Conservation (phyloP, 2,888 invertebrate genomes). For the Euphydryas editha region DNA sequence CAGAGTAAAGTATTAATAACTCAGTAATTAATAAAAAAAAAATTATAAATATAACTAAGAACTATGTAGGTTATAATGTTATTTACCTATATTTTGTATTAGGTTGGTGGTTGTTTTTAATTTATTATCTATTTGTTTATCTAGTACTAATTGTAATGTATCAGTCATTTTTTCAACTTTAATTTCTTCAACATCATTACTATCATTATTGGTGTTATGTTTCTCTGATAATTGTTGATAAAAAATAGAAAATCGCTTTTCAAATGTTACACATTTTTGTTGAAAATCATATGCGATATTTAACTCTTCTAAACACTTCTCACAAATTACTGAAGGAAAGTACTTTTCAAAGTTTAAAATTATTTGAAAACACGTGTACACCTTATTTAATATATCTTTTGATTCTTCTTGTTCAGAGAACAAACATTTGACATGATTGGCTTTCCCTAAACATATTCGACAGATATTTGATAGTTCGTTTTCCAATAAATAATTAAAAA, state of each 20-base stretch:
- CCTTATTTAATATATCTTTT: slow-evolving; percentile 56
- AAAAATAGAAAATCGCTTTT: slow-evolving; percentile 54
- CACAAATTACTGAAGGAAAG: slow-evolving; percentile 63
- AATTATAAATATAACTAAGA: no score
- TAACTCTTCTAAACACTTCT: slow-evolving; percentile 59
- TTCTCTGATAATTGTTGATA: slow-evolving; percentile 36
- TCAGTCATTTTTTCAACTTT: slow-evolving; percentile 23
- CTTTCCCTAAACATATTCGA: slow-evolving; percentile 60
- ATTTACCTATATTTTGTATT: background rate
- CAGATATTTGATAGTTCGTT: slow-evolving; percentile 48
- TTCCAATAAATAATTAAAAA: background rate
- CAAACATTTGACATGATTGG: slow-evolving; percentile 46
- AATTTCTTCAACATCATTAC: slow-evolving; percentile 37
- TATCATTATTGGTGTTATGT: slow-evolving; percentile 29
- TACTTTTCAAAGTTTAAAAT: slow-evolving; percentile 51
- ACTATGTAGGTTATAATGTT: no score
- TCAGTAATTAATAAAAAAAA: no score
- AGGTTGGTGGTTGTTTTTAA: background rate
- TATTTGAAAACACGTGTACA: slow-evolving; percentile 66
- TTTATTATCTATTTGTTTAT: background rate
- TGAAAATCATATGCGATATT: slow-evolving; percentile 60
- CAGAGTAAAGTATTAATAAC: no score
- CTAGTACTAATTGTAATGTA: background rate
- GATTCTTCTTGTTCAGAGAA: slow-evolving; percentile 52
- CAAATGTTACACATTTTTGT: slow-evolving; percentile 62